These are phyloP conservation scores for Xylocampa areola DNA, from an alignment of 2,888 invertebrate species.

Conservation along the genomic window DNA sequence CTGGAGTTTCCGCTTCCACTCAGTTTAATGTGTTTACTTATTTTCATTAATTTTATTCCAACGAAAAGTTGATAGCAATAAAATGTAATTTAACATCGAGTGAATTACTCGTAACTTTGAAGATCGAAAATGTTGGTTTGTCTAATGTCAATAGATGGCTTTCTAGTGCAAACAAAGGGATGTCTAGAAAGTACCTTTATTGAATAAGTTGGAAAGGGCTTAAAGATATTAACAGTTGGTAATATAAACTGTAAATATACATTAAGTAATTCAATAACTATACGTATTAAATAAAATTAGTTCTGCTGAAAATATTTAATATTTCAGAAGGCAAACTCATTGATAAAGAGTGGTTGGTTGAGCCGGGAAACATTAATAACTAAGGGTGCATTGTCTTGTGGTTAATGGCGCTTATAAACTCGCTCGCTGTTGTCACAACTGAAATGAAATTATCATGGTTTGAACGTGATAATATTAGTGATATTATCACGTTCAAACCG, in stretches of 20 bases:
- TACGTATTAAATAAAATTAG: conserved; percentile 27
- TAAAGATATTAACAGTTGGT: conserved; percentile 37
- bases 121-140: conserved; percentile 48
- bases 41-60: conserved; percentile 61
- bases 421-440: conserved; percentile 6
- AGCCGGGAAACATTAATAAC: conserved; percentile 29
- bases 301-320: conserved; percentile 29
- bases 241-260: too few relatives aligned
- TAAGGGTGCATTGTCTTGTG: conserved; percentile 26
- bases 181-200: conserved; percentile 18
- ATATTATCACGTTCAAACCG: too few relatives aligned
- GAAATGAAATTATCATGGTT: conserved; percentile 12
- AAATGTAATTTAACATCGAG: conserved; percentile 53
- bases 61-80: conserved; percentile 54
- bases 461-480: too few relatives aligned
- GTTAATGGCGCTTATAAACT: conserved; percentile 18
- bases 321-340: conserved; percentile 18
- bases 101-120: conserved; percentile 51
- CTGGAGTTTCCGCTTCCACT: conserved; percentile 57
- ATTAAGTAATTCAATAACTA: too few relatives aligned
- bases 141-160: conserved; percentile 40
- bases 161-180: conserved; percentile 24
- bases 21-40: conserved; percentile 64
- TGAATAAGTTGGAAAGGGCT: conserved; percentile 22
- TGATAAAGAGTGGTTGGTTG: conserved; percentile 14